phyloP scores from a whole-genome alignment of 2,888 invertebrate species.

The Lasioglossum pauxillum region DNA sequence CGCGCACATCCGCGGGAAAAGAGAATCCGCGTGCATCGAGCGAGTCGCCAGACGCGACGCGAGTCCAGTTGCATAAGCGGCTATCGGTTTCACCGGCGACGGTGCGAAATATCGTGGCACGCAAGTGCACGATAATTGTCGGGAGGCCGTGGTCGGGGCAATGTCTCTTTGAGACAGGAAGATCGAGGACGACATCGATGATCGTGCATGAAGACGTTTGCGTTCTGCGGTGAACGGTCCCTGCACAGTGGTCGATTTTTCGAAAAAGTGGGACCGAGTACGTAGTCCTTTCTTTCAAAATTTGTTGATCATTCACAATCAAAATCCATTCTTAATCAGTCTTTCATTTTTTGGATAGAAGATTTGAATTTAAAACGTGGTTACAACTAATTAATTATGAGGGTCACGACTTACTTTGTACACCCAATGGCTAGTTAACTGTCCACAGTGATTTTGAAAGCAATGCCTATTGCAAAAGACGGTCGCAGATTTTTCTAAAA shows the following conservation, averaged over 20 bases:
- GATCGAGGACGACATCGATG: conserved; percentile 5
- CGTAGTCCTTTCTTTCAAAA: background rate
- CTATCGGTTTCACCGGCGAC: conserved; percentile 62
- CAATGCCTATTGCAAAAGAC: background rate
- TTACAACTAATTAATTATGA: background rate
- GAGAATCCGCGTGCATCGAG: conserved; percentile 3
- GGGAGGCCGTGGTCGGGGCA: conserved; percentile 34
- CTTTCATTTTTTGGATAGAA: background rate
- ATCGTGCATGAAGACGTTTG: background rate
- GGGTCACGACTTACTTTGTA: background rate
- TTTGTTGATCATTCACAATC: background rate
- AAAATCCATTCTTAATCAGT: no score
- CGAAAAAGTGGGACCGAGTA: no score
- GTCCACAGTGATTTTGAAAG: background rate
- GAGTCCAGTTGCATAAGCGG: conserved; percentile 58
- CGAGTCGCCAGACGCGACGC: conserved; percentile 27
- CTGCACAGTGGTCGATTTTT: no score
- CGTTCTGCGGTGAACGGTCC: no score
- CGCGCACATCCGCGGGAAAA: background rate
- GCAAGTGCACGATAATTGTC: conserved; percentile 60
- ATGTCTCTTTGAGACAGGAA: conserved; percentile 1
- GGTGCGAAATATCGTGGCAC: conserved; percentile 28
- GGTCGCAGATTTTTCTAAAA: no score
- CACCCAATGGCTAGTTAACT: background rate
- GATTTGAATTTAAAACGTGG: background rate